Conservation (phyloP, 2,888 invertebrate species). For the Meteorus colon region DNA sequence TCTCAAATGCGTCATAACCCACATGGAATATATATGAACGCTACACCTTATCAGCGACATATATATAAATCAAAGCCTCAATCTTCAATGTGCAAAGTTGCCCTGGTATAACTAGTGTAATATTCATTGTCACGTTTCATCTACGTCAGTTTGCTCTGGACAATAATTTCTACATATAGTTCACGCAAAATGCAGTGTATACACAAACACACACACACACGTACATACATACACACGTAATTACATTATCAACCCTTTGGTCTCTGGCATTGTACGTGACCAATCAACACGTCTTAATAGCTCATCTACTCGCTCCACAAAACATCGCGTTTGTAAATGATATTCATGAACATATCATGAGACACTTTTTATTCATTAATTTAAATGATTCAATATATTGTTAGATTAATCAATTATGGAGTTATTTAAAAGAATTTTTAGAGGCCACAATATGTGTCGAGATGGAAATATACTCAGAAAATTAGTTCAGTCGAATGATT, state of each 20-base stretch:
- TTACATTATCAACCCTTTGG: neutral
- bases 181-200: neutral
- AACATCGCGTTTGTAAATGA: neutral
- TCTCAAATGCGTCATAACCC: neutral
- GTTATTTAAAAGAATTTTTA: too few species aligned
- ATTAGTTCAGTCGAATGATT: too few species aligned
- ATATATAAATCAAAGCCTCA: slow-evolving; percentile 39
- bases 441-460: too few species aligned
- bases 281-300: slow-evolving; percentile 10
- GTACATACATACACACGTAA: neutral
- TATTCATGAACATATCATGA: neutral
- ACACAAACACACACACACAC: slow-evolving; percentile 10
- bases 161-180: slow-evolving; percentile 4
- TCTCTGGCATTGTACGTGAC: slow-evolving; percentile 22
- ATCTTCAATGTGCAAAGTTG: slow-evolving; percentile 37
- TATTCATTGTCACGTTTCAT: slow-evolving; percentile 31
- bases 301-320: neutral
- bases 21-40: neutral
- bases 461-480: too few species aligned
- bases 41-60: slow-evolving; percentile 49
- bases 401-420: too few species aligned
- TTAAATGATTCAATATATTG: too few species aligned
- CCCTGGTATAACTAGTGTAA: slow-evolving; percentile 25
- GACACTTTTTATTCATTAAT: too few species aligned
- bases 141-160: neutral